Percentiles rank a stretch among this genome's conserved stretches.
Evolutionary conservation across 2,797 vertebrate species (phyloP).

Genomic region (Xenopus petersii): DNA sequence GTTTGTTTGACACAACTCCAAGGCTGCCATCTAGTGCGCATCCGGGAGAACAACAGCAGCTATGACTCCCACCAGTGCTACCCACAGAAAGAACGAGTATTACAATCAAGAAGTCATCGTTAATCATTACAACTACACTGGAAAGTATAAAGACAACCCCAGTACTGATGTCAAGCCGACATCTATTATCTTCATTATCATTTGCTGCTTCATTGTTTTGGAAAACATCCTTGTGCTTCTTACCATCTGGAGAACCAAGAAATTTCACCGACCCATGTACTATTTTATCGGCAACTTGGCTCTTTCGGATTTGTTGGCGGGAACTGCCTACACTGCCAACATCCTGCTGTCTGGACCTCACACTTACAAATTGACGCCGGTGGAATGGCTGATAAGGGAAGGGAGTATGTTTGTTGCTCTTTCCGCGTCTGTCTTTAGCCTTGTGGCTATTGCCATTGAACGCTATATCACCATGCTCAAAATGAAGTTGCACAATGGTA

Average conservation of each 20-base stretch:
- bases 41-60: slow-evolving; percentile 55
- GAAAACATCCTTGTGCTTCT: slow-evolving; percentile 93
- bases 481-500: slow-evolving; percentile 92
- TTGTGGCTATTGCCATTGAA: slow-evolving; percentile 94
- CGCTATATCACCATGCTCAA: slow-evolving; percentile 96
- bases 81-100: slow-evolving; percentile 66
- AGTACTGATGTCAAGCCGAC: slow-evolving; percentile 79
- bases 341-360: slow-evolving; percentile 89
- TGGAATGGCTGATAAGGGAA: slow-evolving; percentile 92
- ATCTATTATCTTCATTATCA: slow-evolving; percentile 91
- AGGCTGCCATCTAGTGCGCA: slow-evolving; percentile 21
- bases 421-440: slow-evolving; percentile 92
- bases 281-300: slow-evolving; percentile 98
- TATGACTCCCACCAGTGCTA: slow-evolving; percentile 6
- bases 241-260: slow-evolving; percentile 97
- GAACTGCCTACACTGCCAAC: slow-evolving; percentile 89
- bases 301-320: slow-evolving; percentile 93
- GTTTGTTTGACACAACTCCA: not conserved
- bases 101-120: slow-evolving; percentile 81
- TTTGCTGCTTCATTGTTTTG: slow-evolving; percentile 94
- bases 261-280: slow-evolving; percentile 97
- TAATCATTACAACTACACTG: slow-evolving; percentile 93
- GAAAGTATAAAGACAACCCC: slow-evolving; percentile 77
- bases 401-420: slow-evolving; percentile 96
- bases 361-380: slow-evolving; percentile 85